Evolutionary conservation across 2,797 vertebrate species (phyloP), one percentile per base, ranked within the genome.

Genomic region (Microtus californicus): DNA sequence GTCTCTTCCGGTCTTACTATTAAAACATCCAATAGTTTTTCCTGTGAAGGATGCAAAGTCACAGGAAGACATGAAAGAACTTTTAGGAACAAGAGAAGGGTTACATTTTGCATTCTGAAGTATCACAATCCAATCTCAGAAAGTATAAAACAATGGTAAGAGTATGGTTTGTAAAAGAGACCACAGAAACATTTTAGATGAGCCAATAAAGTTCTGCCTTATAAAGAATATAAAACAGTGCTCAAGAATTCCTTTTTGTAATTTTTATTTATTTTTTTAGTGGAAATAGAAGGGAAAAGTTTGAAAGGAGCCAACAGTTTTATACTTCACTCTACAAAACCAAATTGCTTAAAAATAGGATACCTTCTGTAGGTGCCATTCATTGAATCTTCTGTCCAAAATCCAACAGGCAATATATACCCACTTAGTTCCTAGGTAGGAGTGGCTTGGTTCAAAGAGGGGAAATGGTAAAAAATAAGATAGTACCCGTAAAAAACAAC

Each of bases 391-490:
- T 97, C 97, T 97, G 94, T 97, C 97, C 97, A 97, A 97, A 97
- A 96, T 96, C 97, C 97, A 96, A 97, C 94, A 97, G 97, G 96
- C 94, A 97, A 96, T 96, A 93, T 96, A 93, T 96, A 95, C 97
- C 96, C 97, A 96, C 54, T 96, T 96, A 97, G 96, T 96, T 97
- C 97, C 97, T 97, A 97, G 97, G 97, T 96, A 96, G 96, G 96
- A 95, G 96, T 95, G 96, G 97, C 97, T 97, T 97, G 97, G 97
- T 97, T 97, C 97, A 96, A 97, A 97, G 96, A 97, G 97, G 97
- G 97, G 95, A 97, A 96, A 96, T 89, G 96, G 97, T 95, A 97
- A 97, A 90, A 97, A 96, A 96, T 96, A 97, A 97, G 97, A 97
- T 92, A 97, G 91, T 95, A 95, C 94, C 95, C 81, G 51, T 96